Conservation (phyloP, 2,797 vertebrate species). For the Mustela erminea region DNA sequence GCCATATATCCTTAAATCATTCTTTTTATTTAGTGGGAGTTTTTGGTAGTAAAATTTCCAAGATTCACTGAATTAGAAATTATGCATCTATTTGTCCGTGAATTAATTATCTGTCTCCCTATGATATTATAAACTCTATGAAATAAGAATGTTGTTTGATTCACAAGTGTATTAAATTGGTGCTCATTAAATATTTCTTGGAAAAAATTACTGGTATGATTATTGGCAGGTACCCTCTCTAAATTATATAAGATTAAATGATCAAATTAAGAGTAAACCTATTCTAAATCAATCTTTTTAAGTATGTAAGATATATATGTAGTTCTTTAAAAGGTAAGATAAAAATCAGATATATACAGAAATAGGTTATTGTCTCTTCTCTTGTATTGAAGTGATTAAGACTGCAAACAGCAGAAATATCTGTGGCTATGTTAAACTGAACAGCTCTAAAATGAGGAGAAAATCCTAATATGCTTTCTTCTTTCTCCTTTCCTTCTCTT, state of each 20-base stretch:
- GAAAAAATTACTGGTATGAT: neutral
- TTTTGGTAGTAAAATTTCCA: neutral
- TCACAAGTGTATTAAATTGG: neutral
- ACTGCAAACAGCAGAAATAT: constrained; percentile 1
- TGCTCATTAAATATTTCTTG: neutral
- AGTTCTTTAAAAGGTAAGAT: constrained; percentile 60
- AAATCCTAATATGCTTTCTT: neutral
- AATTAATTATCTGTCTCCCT: neutral
- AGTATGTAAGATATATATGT: neutral
- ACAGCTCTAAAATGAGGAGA: neutral
- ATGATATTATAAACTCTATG: neutral
- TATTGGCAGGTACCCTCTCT: neutral
- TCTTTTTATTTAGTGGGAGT: neutral
- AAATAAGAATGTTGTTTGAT: constrained; percentile 8
- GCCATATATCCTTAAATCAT: neutral
- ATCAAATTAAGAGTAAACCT: constrained; percentile 12
- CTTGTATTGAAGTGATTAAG: constrained; percentile 11
- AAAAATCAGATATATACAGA: constrained; percentile 46
- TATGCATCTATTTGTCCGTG: neutral
- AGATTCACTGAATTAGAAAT: constrained; percentile 18
- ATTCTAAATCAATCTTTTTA: constrained; percentile 31
- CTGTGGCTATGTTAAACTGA: neutral
- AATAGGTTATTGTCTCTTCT: constrained; percentile 15
- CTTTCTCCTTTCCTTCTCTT: neutral
- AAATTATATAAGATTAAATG: constrained; percentile 10